A percentile compares a stretch with the other conserved stretches of the same genome.
These are phyloP conservation scores for Maconellicoccus hirsutus DNA, from an alignment of 1,140 invertebrate genomes.

Conservation along the genomic window DNA sequence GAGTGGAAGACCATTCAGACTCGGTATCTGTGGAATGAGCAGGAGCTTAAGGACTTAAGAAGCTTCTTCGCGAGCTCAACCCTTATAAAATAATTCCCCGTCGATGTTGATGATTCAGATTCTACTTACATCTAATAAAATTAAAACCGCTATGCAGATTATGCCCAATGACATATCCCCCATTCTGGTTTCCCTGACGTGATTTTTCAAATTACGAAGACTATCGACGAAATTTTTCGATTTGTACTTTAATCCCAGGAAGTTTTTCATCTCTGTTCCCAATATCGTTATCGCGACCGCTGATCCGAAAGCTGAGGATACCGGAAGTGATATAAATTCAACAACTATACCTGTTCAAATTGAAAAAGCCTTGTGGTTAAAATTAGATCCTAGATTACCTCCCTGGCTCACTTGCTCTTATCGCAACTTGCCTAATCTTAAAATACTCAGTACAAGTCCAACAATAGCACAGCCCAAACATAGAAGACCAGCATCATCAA, in stretches of 20 bases:
- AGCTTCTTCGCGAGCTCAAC: too few relatives aligned
- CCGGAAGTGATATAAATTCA: conserved; percentile 12
- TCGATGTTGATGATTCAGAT: background rate
- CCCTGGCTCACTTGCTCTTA: too few relatives aligned
- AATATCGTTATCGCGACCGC: background rate
- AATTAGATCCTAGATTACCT: too few relatives aligned
- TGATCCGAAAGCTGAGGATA: background rate
- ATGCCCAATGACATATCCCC: background rate
- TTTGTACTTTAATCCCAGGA: background rate
- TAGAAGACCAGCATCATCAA: conserved; percentile 5
- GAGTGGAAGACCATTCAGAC: too few relatives aligned
- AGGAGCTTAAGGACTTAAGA: too few relatives aligned
- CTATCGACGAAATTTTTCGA: background rate
- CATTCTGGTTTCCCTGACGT: background rate
- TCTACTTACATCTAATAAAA: background rate
- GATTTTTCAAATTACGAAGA: background rate
- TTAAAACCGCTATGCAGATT: background rate
- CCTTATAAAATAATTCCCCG: too few relatives aligned
- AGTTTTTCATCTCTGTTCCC: background rate
- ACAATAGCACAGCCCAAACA: conserved; percentile 1
- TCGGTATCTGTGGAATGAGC: too few relatives aligned
- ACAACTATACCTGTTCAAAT: conserved; percentile 15
- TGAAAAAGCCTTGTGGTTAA: too few relatives aligned
- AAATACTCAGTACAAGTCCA: conserved; percentile 16
- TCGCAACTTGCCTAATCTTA: conserved; percentile 16